Conservation (phyloP, 2,797 vertebrate genomes). For the Syncerus caffer region DNA sequence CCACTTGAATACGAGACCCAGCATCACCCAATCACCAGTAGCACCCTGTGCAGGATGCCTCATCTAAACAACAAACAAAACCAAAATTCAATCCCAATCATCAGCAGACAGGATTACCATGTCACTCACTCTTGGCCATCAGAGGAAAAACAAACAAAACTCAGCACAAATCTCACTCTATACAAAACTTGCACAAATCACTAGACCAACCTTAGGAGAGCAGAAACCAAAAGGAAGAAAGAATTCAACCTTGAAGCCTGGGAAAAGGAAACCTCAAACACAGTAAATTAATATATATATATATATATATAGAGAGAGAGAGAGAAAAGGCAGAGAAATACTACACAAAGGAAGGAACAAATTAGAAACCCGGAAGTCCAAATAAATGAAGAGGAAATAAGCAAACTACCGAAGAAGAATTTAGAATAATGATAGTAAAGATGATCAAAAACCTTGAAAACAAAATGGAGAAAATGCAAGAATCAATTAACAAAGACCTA, state of each 20-base stretch:
- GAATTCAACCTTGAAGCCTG: not conserved
- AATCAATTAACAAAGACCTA: not conserved
- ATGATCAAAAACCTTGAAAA: not conserved
- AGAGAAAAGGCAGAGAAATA: not conserved
- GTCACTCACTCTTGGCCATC: not conserved
- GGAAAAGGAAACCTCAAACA: not conserved
- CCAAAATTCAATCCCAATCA: accelerated
- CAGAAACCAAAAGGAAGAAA: not conserved
- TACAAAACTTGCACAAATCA: not conserved
- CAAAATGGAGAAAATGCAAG: not conserved
- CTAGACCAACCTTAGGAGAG: not conserved
- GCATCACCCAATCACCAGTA: not conserved
- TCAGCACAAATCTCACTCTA: not conserved
- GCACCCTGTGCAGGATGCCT: not conserved
- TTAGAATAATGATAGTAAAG: not conserved
- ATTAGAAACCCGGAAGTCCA: not conserved
- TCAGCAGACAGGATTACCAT: not conserved
- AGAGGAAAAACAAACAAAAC: not conserved
- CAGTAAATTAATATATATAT: not conserved
- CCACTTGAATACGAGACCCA: not conserved
- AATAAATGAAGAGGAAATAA: not conserved
- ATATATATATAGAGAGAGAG: too few species aligned
- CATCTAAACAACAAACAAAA: not conserved
- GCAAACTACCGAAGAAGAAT: not conserved
- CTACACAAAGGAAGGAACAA: not conserved